Evolutionary conservation across 2,113 vertebrate genomes (phyloP).

Genomic region (Aldabrachelys gigantea): DNA sequence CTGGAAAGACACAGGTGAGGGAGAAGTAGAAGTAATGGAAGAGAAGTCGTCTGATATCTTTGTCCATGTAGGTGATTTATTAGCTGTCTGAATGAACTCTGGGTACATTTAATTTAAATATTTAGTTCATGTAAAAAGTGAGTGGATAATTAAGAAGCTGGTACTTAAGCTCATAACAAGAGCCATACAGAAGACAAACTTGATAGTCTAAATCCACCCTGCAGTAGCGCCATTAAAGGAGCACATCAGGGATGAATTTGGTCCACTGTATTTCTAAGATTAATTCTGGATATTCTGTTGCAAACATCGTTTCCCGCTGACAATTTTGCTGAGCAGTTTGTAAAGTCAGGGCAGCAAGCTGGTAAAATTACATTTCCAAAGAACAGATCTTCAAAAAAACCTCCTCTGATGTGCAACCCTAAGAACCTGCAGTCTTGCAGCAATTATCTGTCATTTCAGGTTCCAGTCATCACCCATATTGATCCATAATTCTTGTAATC

Average conservation of each 20-base stretch:
- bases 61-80: fast-evolving
- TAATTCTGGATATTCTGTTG: background rate
- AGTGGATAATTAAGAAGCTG: background rate
- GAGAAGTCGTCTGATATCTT: background rate
- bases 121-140: background rate
- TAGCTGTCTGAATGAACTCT: background rate
- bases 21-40: background rate
- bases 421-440: background rate
- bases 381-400: background rate
- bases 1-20: fast-evolving
- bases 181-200: background rate
- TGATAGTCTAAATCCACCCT: background rate
- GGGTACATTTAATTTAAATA: background rate
- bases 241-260: background rate
- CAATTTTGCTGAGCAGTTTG: background rate
- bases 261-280: background rate
- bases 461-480: background rate
- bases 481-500: background rate
- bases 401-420: background rate
- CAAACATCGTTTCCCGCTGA: background rate
- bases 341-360: background rate
- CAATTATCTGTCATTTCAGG: background rate
- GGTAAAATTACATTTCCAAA: background rate
- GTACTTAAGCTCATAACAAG: background rate
- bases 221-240: background rate